Base-by-base conservation (phyloP, 2,888 invertebrate genomes). In the Caenorhabditis sp. region DNA sequence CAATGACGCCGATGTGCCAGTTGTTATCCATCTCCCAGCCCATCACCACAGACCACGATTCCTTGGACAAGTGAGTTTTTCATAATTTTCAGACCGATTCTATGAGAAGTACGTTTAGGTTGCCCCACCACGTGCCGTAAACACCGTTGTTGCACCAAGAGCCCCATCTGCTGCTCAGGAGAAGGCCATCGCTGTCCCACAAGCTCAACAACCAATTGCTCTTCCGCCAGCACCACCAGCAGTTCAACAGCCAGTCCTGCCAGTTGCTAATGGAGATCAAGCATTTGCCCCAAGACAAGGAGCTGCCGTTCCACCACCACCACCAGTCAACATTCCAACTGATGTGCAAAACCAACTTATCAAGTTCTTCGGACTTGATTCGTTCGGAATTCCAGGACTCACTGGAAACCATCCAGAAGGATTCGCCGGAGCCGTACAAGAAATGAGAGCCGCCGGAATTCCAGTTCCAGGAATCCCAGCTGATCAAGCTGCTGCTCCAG, bases 311-410 rank as follows among this genome's bases (percentile, higher is more conserved):
- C 80, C 84, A 56, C 84, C 80, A 80, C 90, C 89, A 51, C 90
- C 91, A 56, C 91, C 91, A 64, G 90, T 91, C 76, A 92, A 90
- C 77, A 90, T 91, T 22, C 91, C 91, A 63, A 88, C 91, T 47
- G 91, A 91, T 89, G 91, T 91, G 44, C 91, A 91, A 83, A 91
- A 91, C 77, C 91, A 91, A 81, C 88, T 91, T 56, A 91, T 91
- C 86, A 91, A 91, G 81, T 91, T 91, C 89, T 92, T 91, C 80
- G 91, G 91, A 51, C 90, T 91, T 58, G 91, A 91, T 83, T 89
- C 89, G n/a, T 91, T 91, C 82, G 91, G 91, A 77, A 91, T 91
- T 61, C 91, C 91, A 47, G 91, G 91, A 47, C 87, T 91, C 3
- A 91, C 91, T 61, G 91, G 91, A 72, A 89, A 84, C 72, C 91